These are phyloP conservation scores for Atherinomorus stipes DNA, from an alignment of 2,113 vertebrate genomes.

Conservation along the genomic window DNA sequence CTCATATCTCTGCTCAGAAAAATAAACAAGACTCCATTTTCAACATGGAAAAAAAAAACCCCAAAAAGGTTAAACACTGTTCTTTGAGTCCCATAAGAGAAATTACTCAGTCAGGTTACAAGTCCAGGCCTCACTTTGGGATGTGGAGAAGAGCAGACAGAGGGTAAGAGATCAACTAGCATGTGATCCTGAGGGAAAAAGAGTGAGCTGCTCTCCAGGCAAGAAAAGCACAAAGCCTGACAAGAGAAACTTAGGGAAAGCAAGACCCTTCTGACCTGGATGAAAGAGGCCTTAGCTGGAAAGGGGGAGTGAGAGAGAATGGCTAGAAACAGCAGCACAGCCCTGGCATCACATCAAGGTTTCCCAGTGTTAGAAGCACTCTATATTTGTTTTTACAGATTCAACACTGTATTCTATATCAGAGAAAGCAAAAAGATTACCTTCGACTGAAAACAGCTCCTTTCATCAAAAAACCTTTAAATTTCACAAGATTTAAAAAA, in stretches of 20 bases:
- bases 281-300: slow-evolving; percentile 41
- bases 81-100: slow-evolving; percentile 28
- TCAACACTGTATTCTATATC: slow-evolving; percentile 14
- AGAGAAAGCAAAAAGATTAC: background rate
- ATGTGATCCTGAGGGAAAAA: slow-evolving; percentile 47
- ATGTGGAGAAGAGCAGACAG: slow-evolving; percentile 24
- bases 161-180: slow-evolving; percentile 50
- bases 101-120: slow-evolving; percentile 32
- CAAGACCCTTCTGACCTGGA: slow-evolving; percentile 16
- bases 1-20: slow-evolving; percentile 18
- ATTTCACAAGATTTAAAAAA: no score
- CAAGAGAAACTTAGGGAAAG: slow-evolving; percentile 38
- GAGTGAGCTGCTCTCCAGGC: slow-evolving; percentile 21
- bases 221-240: slow-evolving; percentile 8
- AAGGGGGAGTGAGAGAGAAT: slow-evolving; percentile 34
- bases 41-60: slow-evolving; percentile 1
- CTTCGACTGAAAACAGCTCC: slow-evolving; percentile 7
- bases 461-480: slow-evolving; percentile 4
- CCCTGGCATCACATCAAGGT: slow-evolving; percentile 9
- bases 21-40: slow-evolving; percentile 33
- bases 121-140: slow-evolving; percentile 15
- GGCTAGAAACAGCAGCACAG: slow-evolving; percentile 24
- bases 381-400: slow-evolving; percentile 2
- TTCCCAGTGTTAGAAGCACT: slow-evolving; percentile 1
- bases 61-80: slow-evolving; percentile 26